Conservation (phyloP, 2,113 vertebrate genomes). For the Stegostoma tigrinum region DNA sequence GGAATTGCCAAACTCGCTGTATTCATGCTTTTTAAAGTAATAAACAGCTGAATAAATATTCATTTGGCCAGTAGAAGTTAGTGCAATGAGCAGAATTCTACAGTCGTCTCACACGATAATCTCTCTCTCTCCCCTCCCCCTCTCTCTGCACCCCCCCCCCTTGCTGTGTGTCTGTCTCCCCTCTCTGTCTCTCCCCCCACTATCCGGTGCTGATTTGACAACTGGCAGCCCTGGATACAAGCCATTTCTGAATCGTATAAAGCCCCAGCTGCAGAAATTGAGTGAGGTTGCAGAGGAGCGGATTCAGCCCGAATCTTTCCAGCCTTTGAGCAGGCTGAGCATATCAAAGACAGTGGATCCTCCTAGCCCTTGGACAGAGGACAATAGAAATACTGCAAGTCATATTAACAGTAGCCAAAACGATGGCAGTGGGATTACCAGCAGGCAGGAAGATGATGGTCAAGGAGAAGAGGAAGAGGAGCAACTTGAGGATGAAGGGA, state of each 20-base stretch:
- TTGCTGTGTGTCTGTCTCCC: too few relatives aligned
- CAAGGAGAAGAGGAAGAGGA: conserved; percentile 60
- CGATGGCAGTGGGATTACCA: conserved; percentile 51
- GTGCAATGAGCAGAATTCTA: background rate
- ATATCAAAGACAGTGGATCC: conserved; percentile 65
- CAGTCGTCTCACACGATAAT: background rate
- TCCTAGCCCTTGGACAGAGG: conserved; percentile 62
- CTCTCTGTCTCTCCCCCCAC: background rate
- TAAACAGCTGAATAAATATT: conserved; percentile 31
- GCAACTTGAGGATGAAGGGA: conserved; percentile 69
- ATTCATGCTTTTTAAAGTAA: background rate
- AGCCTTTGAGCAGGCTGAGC: conserved; percentile 55
- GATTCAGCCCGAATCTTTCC: conserved; percentile 78
- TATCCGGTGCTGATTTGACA: background rate
- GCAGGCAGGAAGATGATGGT: conserved; percentile 63
- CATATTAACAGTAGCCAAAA: conserved; percentile 60
- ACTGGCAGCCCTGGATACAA: conserved; percentile 83
- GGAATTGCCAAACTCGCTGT: background rate
- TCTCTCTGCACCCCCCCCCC: too few relatives aligned
- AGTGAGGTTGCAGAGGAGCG: conserved; percentile 68
- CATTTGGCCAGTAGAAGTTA: background rate
- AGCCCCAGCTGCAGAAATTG: conserved; percentile 83
- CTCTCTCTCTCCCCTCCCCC: too few relatives aligned
- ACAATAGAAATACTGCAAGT: conserved; percentile 57
- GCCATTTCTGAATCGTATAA: conserved; percentile 86